Evolutionary conservation across 2,113 vertebrate species (phyloP).

Genomic region (Sinocyclocheilus anshuiensis): DNA sequence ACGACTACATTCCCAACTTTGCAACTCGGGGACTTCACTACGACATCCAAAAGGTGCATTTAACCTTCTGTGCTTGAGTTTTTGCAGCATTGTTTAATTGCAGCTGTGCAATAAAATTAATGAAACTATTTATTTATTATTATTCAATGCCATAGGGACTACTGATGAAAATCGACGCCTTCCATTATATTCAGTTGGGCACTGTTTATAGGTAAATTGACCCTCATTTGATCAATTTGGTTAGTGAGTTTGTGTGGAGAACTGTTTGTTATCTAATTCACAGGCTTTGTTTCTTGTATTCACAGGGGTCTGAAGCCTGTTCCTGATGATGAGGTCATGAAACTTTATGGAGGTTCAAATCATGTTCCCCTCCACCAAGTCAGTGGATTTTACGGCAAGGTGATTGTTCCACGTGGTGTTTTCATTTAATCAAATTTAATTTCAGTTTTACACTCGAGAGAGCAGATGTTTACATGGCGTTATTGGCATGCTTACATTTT

Average conservation of each 20-base stretch:
- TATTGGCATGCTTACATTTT: background rate
- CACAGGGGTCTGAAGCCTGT: conserved; percentile 79
- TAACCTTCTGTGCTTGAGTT: background rate
- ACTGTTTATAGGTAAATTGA: conserved; percentile 78
- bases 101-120: background rate
- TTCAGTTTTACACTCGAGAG: background rate
- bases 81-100: background rate
- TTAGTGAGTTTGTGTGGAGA: background rate
- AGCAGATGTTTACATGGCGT: background rate
- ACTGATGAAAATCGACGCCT: conserved; percentile 82
- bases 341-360: conserved; percentile 78
- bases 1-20: conserved; percentile 83
- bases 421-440: background rate
- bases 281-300: conserved; percentile 8
- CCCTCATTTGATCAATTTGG: background rate
- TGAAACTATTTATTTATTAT: background rate
- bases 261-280: background rate
- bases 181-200: conserved; percentile 83
- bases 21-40: conserved; percentile 82
- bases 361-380: conserved; percentile 82
- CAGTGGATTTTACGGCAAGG: conserved; percentile 88
- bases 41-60: conserved; percentile 82
- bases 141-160: conserved; percentile 68
- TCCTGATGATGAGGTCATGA: conserved; percentile 79
- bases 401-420: conserved; percentile 46